Base-by-base conservation (phyloP, 2,888 invertebrate species). In the Onchidella celtica region DNA sequence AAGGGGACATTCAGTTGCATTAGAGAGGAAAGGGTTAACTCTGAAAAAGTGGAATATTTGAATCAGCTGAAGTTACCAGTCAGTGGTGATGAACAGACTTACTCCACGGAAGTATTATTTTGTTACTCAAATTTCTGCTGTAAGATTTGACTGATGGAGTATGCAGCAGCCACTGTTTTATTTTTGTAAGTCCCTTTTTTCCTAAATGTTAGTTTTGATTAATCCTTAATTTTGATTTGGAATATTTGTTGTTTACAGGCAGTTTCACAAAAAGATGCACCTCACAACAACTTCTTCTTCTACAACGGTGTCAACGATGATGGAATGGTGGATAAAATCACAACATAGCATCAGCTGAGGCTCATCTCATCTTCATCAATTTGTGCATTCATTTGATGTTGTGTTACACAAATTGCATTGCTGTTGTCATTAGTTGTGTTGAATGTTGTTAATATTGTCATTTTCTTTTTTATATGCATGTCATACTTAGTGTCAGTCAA, bases 201-300 rank as follows among this genome's bases (percentile, higher is more conserved):
- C n/a, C n/a, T n/a, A n/a, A n/a, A n/a, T n/a, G n/a, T n/a, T n/a
- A n/a, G n/a, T n/a, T n/a, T n/a, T n/a, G n/a, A n/a, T n/a, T n/a
- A n/a, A n/a, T n/a, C n/a, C n/a, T n/a, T n/a, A n/a, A n/a, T n/a
- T n/a, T n/a, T n/a, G n/a, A n/a, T n/a, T n/a, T n/a, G n/a, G n/a
- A n/a, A n/a, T n/a, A n/a, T n/a, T n/a, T n/a, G n/a, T 74, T 29
- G 65, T 72, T 89, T 90, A 2, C 88, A 92, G 92, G 97, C 97
- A 0, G 96, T 98, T 0, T 97, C 98, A 27, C 96, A 97, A 90
- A 96, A 97, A 89, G 98, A 98, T 91, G 95, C 96, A 0, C 98
- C 98, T 0, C 96, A 97, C 89, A 96, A 97, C 88, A 99, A 99
- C 93, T 95, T 98, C 92, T 98, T 99, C 93, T 95, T 99, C 89